Evolutionary conservation across 2,113 vertebrate genomes (phyloP).

Genomic region (Megaleporinus macrocephalus): DNA sequence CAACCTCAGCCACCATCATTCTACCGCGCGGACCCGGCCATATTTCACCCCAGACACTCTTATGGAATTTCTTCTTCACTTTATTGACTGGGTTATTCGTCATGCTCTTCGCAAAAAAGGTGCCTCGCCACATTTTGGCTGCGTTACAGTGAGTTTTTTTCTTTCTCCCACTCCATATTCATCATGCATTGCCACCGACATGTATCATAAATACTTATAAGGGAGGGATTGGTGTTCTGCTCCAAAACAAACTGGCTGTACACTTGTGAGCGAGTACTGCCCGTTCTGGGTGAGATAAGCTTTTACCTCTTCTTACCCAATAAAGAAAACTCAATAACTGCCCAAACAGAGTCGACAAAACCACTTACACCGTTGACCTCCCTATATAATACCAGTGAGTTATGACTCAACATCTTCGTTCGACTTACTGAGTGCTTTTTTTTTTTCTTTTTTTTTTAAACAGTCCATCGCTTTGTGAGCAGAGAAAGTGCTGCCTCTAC

Average conservation of each 20-base stretch:
- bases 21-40: conserved; percentile 20
- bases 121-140: conserved; percentile 40
- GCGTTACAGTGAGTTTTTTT: conserved; percentile 25
- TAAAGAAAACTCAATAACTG: not conserved
- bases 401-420: conserved; percentile 5
- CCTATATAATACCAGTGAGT: conserved; percentile 22
- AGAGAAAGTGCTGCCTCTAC: conserved; percentile 50
- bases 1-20: conserved; percentile 24
- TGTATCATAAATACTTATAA: conserved; percentile 18
- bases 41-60: conserved; percentile 50
- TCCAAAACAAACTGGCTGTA: not conserved
- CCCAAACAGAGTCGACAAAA: conserved; percentile 5
- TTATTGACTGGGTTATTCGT: conserved; percentile 54
- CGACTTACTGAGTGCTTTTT: conserved; percentile 4
- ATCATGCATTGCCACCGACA: not conserved
- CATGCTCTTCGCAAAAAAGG: conserved; percentile 28
- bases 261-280: not conserved
- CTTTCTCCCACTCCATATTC: conserved; percentile 27
- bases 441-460: conserved; percentile 5
- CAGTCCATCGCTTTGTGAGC: conserved; percentile 8
- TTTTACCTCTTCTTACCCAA: conserved; percentile 8
- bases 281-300: not conserved
- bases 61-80: conserved; percentile 47
- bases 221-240: not conserved
- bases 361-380: conserved; percentile 2